phyloP scores from a whole-genome alignment of 2,797 vertebrate species.

The Molossus alvarezi region DNA sequence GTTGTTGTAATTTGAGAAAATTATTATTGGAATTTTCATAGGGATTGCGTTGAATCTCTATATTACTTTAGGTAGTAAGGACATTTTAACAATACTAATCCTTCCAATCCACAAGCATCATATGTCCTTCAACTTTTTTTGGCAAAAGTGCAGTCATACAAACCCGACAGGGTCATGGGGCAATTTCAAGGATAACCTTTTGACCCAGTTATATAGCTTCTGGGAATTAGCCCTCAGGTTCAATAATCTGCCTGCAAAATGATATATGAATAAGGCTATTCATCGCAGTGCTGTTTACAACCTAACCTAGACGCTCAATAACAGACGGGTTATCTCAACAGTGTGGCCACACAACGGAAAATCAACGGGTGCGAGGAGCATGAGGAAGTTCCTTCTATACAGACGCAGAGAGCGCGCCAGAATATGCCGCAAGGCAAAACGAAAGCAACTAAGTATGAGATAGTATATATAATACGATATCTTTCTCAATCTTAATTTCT shows the following conservation, averaged over 20 bases:
- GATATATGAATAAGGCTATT: neutral
- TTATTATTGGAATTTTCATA: neutral
- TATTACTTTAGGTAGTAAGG: neutral
- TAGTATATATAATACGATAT: neutral
- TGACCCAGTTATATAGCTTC: constrained; percentile 20
- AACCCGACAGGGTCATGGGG: neutral
- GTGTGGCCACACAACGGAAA: neutral
- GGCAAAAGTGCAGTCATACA: neutral
- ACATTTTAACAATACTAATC: neutral
- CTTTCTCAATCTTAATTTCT: no score
- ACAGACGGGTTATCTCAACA: neutral
- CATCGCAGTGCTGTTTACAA: neutral
- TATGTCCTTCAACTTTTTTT: neutral
- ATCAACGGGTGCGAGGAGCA: neutral
- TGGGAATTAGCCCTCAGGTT: constrained; percentile 50
- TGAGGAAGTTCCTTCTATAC: neutral
- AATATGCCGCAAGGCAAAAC: neutral
- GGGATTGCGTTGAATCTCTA: neutral
- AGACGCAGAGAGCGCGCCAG: neutral
- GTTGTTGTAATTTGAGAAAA: neutral
- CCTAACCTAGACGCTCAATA: neutral
- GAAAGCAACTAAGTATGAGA: neutral
- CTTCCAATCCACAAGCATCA: neutral
- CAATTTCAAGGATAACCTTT: neutral
- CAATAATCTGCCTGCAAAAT: neutral